Evolutionary conservation across 2,888 invertebrate genomes (phyloP).

Genomic region (Notodonta dromedarius): DNA sequence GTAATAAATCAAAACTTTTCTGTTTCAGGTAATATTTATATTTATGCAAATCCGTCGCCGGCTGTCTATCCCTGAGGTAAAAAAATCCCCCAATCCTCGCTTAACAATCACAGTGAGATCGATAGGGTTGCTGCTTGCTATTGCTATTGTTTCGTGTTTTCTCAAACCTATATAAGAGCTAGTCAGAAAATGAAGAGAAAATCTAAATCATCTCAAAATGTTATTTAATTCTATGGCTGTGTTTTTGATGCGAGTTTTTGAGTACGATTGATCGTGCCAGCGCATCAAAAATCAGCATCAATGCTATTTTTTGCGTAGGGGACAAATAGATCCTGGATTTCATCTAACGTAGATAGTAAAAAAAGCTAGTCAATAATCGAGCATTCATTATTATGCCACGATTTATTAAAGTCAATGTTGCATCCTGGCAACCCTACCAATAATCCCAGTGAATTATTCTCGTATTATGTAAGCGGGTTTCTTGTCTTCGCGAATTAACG

Average conservation of each 20-base stretch:
- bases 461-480: constrained; percentile 58
- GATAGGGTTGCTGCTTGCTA: neutral
- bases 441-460: constrained; percentile 64
- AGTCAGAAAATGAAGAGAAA: no score
- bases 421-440: constrained; percentile 14
- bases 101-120: neutral
- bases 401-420: neutral
- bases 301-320: no score
- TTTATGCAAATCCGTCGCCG: constrained; percentile 6
- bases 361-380: neutral
- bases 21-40: constrained; percentile 35
- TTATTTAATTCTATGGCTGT: no score
- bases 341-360: no score
- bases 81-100: neutral
- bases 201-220: no score
- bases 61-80: constrained; percentile 1
- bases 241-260: no score
- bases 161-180: no score
- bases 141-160: neutral
- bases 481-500: constrained; percentile 55
- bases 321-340: no score
- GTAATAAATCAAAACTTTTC: constrained; percentile 34
- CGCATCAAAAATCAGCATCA: no score
- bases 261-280: no score
- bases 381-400: constrained; percentile 11